Evolutionary conservation across 2,113 vertebrate genomes (phyloP).

Genomic region (Poicephalus gulielmi): DNA sequence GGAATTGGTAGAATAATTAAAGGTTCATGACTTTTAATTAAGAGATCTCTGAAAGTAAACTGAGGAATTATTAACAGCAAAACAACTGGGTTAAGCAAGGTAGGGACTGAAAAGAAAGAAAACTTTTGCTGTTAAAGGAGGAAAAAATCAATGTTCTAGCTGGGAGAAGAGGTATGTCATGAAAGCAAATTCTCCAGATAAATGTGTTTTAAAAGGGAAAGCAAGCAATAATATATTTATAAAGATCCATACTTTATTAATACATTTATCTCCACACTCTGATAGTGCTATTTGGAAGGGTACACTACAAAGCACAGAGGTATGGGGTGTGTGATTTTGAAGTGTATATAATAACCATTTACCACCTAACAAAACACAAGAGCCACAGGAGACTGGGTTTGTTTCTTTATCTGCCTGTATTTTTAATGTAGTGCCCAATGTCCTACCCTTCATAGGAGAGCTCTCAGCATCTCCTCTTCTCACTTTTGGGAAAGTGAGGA

Average conservation of each 20-base stretch:
- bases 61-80: not conserved
- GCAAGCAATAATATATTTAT: slow-evolving; percentile 26
- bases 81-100: not conserved
- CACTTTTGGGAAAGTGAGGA: not conserved
- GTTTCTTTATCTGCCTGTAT: not conserved
- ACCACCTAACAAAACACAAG: not conserved
- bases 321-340: not conserved
- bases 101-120: not conserved
- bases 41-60: slow-evolving; percentile 34
- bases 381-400: not conserved
- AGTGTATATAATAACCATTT: not conserved
- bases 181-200: slow-evolving; percentile 9
- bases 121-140: not conserved
- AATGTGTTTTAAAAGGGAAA: not conserved
- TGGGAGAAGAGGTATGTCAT: not conserved
- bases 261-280: not conserved
- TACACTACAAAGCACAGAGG: not conserved
- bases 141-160: not conserved
- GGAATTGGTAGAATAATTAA: slow-evolving; percentile 24
- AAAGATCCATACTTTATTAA: slow-evolving; percentile 30
- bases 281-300: not conserved
- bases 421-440: not conserved
- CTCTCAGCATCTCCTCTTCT: not conserved
- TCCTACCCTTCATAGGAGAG: not conserved
- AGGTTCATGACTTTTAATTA: slow-evolving; percentile 16